Percentiles rank a stretch among this genome's conserved stretches.
Evolutionary conservation across 2,888 invertebrate species (phyloP).

Genomic region (Mesorhabditis spiculigera): DNA sequence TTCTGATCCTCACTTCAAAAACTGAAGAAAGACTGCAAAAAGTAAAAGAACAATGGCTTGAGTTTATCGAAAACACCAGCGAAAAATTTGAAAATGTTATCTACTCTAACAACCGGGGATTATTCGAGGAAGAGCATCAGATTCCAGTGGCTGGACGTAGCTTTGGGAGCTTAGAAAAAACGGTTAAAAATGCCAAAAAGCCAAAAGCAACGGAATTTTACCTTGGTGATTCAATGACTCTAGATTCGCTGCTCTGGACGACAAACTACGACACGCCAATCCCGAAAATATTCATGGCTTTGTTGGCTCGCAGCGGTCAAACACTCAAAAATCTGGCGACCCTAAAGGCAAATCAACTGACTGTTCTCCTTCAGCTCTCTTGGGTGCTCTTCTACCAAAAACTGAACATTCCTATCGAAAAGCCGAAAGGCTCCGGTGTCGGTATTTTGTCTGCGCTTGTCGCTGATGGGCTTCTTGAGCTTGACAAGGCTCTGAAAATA

Average conservation of each 20-base stretch:
- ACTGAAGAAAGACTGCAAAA: slow-evolving; percentile 21
- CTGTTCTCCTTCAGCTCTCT: not conserved
- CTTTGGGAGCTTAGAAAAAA: too few relatives aligned
- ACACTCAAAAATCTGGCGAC: too few relatives aligned
- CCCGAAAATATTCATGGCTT: not conserved
- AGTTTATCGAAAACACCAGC: slow-evolving; percentile 21
- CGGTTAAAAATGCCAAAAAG: not conserved
- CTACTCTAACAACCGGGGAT: slow-evolving; percentile 20
- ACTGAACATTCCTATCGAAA: not conserved
- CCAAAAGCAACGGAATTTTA: not conserved
- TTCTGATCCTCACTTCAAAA: slow-evolving; percentile 36
- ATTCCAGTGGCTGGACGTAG: slow-evolving; percentile 25
- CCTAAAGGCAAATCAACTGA: not conserved
- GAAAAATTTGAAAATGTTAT: slow-evolving; percentile 24
- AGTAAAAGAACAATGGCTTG: slow-evolving; percentile 21
- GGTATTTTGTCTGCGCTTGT: not conserved
- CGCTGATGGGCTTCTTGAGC: not conserved
- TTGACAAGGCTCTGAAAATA: not conserved
- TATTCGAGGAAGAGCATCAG: slow-evolving; percentile 24
- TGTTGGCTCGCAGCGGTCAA: not conserved
- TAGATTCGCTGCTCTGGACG: not conserved
- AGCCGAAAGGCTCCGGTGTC: not conserved
- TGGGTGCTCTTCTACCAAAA: not conserved
- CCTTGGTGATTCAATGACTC: not conserved
- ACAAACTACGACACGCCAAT: not conserved